Evolutionary conservation across 1,140 invertebrate genomes (phyloP).

Genomic region (Sitobion miscanthi): DNA sequence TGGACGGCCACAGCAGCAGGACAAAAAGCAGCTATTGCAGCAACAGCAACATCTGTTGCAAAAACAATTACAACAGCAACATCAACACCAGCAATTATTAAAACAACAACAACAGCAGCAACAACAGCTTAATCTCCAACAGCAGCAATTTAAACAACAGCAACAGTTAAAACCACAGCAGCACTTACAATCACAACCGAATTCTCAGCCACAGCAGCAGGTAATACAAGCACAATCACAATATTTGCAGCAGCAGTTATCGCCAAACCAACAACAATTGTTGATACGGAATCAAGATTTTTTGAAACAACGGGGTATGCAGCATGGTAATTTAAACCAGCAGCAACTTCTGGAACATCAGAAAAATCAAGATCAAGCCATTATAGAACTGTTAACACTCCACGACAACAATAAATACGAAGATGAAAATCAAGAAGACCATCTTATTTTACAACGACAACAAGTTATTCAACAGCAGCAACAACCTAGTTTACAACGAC

Average conservation of each 20-base stretch:
- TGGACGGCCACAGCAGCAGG: not conserved
- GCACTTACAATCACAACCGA: not conserved
- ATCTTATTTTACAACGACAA: not conserved
- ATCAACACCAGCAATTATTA: not conserved
- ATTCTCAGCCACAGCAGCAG: not conserved
- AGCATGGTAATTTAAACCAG: constrained; percentile 1
- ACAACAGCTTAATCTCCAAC: not conserved
- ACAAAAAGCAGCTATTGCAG: constrained; percentile 10
- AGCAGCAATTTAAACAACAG: not conserved
- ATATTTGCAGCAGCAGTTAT: not conserved
- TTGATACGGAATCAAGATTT: not conserved
- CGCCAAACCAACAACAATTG: not conserved
- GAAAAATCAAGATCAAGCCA: constrained; percentile 1
- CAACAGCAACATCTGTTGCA: constrained; percentile 8
- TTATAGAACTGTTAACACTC: not conserved
- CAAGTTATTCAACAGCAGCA: not conserved
- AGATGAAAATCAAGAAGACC: not conserved
- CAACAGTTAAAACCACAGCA: not conserved
- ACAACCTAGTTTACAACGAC: not conserved
- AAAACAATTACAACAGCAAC: constrained; percentile 34
- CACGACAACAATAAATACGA: not conserved
- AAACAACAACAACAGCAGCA: not conserved
- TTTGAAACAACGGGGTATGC: not conserved
- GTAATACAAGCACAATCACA: constrained; percentile 12
- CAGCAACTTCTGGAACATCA: not conserved